Base-by-base conservation (phyloP, 2,888 invertebrate species). In the Ornithoptera priamus region DNA sequence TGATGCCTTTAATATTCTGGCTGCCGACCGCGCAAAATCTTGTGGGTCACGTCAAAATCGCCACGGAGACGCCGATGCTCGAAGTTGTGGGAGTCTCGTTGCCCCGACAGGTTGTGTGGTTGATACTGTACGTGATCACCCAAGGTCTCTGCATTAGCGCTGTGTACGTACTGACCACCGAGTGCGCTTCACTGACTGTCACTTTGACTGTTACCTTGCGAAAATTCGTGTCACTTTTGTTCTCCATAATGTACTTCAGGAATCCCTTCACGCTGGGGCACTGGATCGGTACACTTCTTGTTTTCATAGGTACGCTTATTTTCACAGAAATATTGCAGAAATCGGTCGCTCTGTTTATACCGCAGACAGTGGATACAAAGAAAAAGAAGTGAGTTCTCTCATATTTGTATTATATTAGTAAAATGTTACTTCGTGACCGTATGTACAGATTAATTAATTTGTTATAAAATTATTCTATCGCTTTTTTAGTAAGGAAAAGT, bases 191-290 rank as follows among this genome's bases (percentile, higher is more conserved):
- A 0, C 88, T 99, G 61, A 98, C 98, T 0, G 99, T 99, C 1
- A 99, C 99, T 0, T 92, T 99, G 76, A 98, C 99, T 0, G 96
- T 99, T 46, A 99, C 99, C 0, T 88, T 99, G 68, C 94, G 99
- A 65, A 99, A 99, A 89, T 99, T 99, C 83, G 94, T 97, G 50
- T 99, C 99, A 0, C 92, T 99, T 56, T 87, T 99, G n/a, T 96
- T 99, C 83, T 99, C 99, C 0, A 98, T 99, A 76, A 78, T 97
- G 64, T 98, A 99, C 87, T 99, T 99, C 84, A 94, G 95, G 78
- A 99, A 99, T 93, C 96, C 97, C 0, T 99, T 99, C 82, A 99
- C 99, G 0, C 12, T 95, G 0, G 94, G 95, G 62, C 99, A 99
- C 84, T 98, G 99, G 97, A 80, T 97, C 57, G 99, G 99, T 7